Conservation (phyloP, 2,888 invertebrate species). For the Phalera bucephala region DNA sequence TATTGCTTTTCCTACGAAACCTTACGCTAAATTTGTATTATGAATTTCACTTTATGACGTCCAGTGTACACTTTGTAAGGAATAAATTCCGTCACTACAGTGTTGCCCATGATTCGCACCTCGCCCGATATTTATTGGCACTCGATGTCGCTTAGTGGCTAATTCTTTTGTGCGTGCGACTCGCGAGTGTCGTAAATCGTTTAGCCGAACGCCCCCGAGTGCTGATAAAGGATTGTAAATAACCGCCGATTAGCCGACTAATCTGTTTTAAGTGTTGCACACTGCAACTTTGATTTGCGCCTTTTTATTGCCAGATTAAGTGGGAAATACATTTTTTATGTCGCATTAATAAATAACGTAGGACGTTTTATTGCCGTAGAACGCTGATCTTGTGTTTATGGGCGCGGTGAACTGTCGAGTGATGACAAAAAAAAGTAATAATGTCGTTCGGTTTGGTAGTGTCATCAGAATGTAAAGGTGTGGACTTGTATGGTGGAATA, state of each 20-base stretch:
- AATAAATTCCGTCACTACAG: slow-evolving; percentile 56
- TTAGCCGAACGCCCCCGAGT: slow-evolving; percentile 54
- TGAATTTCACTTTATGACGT: slow-evolving; percentile 66
- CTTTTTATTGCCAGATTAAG: slow-evolving; percentile 61
- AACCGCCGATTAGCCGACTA: slow-evolving; percentile 65
- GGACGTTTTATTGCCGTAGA: slow-evolving; percentile 27
- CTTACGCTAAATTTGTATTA: slow-evolving; percentile 70
- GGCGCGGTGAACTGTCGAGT: slow-evolving; percentile 15
- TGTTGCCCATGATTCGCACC: slow-evolving; percentile 74
- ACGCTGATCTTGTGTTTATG: slow-evolving; percentile 23
- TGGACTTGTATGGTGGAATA: slow-evolving; percentile 3
- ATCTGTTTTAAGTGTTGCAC: slow-evolving; percentile 64
- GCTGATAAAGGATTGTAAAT: slow-evolving; percentile 78
- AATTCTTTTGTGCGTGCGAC: slow-evolving; percentile 69
- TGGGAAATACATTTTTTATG: slow-evolving; percentile 31
- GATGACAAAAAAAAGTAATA: slow-evolving; percentile 16
- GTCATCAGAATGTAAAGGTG: slow-evolving; percentile 12
- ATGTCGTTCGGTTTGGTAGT: slow-evolving; percentile 1
- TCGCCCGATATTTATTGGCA: slow-evolving; percentile 71
- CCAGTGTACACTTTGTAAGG: slow-evolving; percentile 48
- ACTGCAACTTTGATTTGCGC: slow-evolving; percentile 61
- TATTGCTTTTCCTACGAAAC: slow-evolving; percentile 81
- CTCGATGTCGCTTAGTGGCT: slow-evolving; percentile 74
- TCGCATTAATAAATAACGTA: slow-evolving; percentile 27
- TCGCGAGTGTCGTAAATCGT: slow-evolving; percentile 67